phyloP scores from a whole-genome alignment of 2,113 vertebrate species.

The Ammospiza nelsoni region DNA sequence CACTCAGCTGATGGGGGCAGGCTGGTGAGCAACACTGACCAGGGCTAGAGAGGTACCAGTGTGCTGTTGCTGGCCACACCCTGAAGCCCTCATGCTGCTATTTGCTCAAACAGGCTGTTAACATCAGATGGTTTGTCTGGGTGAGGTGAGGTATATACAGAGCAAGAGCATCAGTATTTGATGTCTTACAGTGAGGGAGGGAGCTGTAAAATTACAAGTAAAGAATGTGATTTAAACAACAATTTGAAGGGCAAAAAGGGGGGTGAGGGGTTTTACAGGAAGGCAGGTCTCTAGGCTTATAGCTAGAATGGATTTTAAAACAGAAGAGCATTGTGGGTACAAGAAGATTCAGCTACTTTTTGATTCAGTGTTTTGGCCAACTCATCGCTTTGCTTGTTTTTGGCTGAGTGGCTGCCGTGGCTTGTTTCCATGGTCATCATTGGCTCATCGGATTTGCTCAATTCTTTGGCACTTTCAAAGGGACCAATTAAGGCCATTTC shows the following conservation, averaged over 20 bases:
- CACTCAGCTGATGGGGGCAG: neutral
- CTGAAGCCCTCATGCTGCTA: accelerated
- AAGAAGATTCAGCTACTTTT: neutral
- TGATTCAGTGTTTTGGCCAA: neutral
- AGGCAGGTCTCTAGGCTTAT: neutral
- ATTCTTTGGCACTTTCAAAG: slow-evolving; percentile 19
- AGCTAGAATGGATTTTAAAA: neutral
- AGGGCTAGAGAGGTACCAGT: neutral
- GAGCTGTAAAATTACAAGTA: neutral
- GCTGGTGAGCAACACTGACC: neutral
- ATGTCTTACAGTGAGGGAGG: neutral
- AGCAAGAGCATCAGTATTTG: neutral
- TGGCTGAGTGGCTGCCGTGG: neutral
- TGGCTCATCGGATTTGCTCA: slow-evolving; percentile 1
- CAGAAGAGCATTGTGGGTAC: accelerated
- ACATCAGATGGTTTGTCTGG: neutral
- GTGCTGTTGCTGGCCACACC: neutral
- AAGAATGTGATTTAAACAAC: neutral
- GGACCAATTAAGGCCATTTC: slow-evolving; percentile 46
- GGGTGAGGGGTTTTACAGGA: neutral
- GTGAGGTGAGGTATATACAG: neutral
- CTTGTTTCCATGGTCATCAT: neutral
- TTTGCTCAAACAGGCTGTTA: neutral
- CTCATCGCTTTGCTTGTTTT: neutral
- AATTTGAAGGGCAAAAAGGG: neutral